Base-by-base conservation (phyloP, 1,140 invertebrate species). In the Dufourea novaeangliae region DNA sequence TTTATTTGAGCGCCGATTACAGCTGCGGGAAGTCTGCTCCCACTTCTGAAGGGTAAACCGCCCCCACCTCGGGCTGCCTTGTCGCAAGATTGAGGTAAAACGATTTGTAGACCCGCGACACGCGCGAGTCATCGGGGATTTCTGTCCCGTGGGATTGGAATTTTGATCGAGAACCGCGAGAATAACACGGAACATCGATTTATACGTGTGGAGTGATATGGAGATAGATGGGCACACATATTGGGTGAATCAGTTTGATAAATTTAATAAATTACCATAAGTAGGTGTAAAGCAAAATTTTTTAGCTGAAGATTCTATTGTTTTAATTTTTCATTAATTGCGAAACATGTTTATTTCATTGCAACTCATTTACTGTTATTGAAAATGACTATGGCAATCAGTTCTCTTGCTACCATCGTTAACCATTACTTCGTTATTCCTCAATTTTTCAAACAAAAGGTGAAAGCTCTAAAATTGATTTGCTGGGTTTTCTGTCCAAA, bases 1-100 rank as follows among this genome's bases (percentile, higher is more conserved):
- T 91, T 91, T 91, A 90, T 91, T 91, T 90, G 88, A 90, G 83
- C 87, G 85, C 82, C 88, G 89, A 92, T 92, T 91, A 87, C 82
- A 59, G 41, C 50, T 22, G 44, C 39, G 64, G 76, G 80, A 78
- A 72, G 74, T 75, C 82, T 75, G 11, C 80, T 83, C 80, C 77
- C 82, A 78, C 57, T 86, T 82, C 62, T 59, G 32, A 52, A 62
- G 69, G 76, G 78, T 73, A 54, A 78, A 82, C 41, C 71, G 54
- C 20, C 29, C 12, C 39, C 20, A 27, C 62, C 27, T 61, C n/a
- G 41, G 57, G 44, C 44, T 61, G 17, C 61, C 39, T 27, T 46
- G 67, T 79, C 85, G 85, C 83, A 86, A 89, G 87, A 91, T 90
- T 87, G 86, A 89, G 86, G 88, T 91, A 87, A 90, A 91, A 88